A percentile compares a stretch with the other conserved stretches of the same genome.
phyloP scores from a whole-genome alignment of 2,113 vertebrate genomes.

The Melanocharis versteri region DNA sequence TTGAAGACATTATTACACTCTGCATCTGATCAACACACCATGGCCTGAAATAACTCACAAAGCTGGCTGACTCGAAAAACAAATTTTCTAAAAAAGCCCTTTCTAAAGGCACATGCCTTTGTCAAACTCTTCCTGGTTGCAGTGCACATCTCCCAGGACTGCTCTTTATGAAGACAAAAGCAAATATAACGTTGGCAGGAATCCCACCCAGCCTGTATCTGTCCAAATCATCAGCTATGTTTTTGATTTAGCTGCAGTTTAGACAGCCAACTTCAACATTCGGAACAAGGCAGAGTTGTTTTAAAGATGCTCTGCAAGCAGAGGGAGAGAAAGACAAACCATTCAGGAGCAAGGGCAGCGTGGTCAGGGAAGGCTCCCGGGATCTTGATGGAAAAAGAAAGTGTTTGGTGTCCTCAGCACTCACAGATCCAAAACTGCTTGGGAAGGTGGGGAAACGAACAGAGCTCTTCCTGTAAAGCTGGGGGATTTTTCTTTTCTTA shows the following conservation, averaged over 20 bases:
- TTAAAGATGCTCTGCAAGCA: background rate
- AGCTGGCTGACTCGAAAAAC: background rate
- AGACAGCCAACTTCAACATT: background rate
- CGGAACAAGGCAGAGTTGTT: background rate
- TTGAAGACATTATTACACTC: background rate
- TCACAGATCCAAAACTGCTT: background rate
- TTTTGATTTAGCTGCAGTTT: slow-evolving; percentile 17
- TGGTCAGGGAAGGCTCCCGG: background rate
- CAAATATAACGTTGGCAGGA: background rate
- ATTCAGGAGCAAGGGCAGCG: background rate
- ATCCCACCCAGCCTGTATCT: background rate
- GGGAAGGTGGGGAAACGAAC: background rate
- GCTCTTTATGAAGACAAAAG: slow-evolving; percentile 4
- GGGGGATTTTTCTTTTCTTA: background rate
- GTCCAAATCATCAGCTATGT: slow-evolving; percentile 4
- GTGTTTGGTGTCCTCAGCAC: background rate
- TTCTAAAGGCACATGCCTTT: background rate
- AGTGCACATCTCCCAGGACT: background rate
- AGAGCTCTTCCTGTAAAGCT: background rate
- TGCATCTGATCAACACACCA: background rate
- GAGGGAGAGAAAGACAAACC: background rate
- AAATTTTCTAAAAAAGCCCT: background rate
- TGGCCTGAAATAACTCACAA: slow-evolving; percentile 19
- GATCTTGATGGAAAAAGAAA: background rate
- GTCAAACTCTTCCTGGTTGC: background rate